Evolutionary conservation across 2,888 invertebrate genomes (phyloP).

Genomic region (Polyommatus iphigenia): DNA sequence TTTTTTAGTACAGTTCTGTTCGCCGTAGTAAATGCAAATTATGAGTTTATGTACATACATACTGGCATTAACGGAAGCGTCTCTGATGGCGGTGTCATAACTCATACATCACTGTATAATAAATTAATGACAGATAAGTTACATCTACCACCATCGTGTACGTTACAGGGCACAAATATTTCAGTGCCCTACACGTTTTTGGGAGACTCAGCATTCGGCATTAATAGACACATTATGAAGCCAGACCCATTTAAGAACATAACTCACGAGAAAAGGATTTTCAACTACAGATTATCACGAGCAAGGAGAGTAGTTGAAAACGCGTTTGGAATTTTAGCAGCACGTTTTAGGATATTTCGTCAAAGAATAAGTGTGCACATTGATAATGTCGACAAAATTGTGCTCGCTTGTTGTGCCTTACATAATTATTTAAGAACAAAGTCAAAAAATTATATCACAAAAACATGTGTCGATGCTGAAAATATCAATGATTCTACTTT

Average conservation of each 20-base stretch:
- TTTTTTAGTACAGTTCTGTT: constrained; percentile 38
- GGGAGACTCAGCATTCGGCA: constrained; percentile 36
- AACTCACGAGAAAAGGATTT: constrained; percentile 33
- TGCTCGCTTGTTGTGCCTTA: constrained; percentile 38
- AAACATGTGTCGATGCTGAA: constrained; percentile 34
- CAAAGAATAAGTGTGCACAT: constrained; percentile 36
- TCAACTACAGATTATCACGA: constrained; percentile 28
- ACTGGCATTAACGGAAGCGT: constrained; percentile 1
- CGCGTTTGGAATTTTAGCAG: constrained; percentile 33
- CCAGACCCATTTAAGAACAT: constrained; percentile 38
- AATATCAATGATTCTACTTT: constrained; percentile 36
- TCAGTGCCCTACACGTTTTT: constrained; percentile 39
- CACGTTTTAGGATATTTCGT: constrained; percentile 34
- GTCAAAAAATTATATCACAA: constrained; percentile 35
- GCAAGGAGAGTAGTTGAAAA: constrained; percentile 33
- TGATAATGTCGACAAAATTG: constrained; percentile 37
- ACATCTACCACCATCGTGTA: constrained; percentile 20
- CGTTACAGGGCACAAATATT: constrained; percentile 38
- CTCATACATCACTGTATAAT: constrained; percentile 31
- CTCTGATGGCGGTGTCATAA: constrained; percentile 36
- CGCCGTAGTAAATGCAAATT: no score
- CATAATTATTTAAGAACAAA: constrained; percentile 49
- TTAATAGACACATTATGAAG: constrained; percentile 39
- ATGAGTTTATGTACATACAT: no score
- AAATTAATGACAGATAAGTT: constrained; percentile 14